Base-by-base conservation (phyloP, 2,113 vertebrate species). In the Ptyas mucosa region DNA sequence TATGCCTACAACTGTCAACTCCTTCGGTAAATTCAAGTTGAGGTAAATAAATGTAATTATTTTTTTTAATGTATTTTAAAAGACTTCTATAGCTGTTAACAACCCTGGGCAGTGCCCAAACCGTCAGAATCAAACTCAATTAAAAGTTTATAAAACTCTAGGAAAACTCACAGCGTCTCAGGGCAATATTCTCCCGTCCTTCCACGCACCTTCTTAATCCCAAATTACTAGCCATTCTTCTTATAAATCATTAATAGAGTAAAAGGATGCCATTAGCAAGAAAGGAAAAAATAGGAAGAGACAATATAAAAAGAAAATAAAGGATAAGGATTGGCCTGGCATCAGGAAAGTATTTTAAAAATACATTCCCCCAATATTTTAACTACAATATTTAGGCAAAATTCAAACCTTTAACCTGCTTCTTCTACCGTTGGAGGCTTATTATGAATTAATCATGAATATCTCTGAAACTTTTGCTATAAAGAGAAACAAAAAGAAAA, bases 191-290 rank as follows among this genome's bases (percentile, higher is more conserved):
- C 12, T 69, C 29, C 64, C 2, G 5, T 69, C 0, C 12, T 69
- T 69, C 64, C n/a, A 34, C 64, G 1, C 4, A 34, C 14, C 29
- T 34, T 69, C 64, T 69, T 69, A 69, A 69, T 69, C 64, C 5
- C 12, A 69, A 69, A 94, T 21, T 21, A 95, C 86, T 93, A 81
- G 92, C 94, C 93, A 96, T 94, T 29, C 94, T 93, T 95, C 21
- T 46, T 94, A 55, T 92, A 96, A 43, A 57, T 81, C 93, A 95
- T 95, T 96, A 96, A 94, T 43, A 0, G 92, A 95, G 96, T 92
- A 96, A 96, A 93, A 88, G 69, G 93, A 89, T 89, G 11, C 4
- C 93, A 94, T 95, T 97, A 95, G 88, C 23, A 89, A 61, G 91
- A 3, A 29, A 57, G 39, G 34, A 39, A 10, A 61, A 61, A 61